Conservation (phyloP, 2,888 invertebrate genomes). For the Malacosoma neustria region DNA sequence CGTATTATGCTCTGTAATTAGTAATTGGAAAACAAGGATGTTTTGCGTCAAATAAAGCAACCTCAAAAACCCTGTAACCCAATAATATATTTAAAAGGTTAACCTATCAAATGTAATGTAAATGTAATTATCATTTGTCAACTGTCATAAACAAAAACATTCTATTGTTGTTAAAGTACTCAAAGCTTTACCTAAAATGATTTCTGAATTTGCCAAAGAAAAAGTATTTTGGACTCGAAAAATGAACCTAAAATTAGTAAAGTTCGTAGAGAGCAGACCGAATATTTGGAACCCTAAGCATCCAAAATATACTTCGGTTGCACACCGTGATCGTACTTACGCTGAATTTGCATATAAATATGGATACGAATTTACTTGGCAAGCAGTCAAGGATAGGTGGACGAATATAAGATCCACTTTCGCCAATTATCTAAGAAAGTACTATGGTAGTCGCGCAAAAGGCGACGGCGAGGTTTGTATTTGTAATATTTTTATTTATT, state of each 20-base stretch:
- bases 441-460: constrained; percentile 35
- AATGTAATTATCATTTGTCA: too few relatives aligned
- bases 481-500: neutral
- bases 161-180: too few relatives aligned
- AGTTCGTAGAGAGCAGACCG: constrained; percentile 49
- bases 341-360: constrained; percentile 55
- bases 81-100: too few relatives aligned
- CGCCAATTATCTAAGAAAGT: constrained; percentile 54
- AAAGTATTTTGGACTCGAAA: constrained; percentile 63
- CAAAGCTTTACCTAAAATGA: too few relatives aligned
- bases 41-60: too few relatives aligned
- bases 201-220: constrained; percentile 57
- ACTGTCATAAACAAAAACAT: too few relatives aligned
- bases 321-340: constrained; percentile 46
- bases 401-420: constrained; percentile 63
- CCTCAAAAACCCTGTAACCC: too few relatives aligned
- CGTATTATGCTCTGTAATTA: too few relatives aligned
- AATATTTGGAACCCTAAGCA: constrained; percentile 63
- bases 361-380: constrained; percentile 51
- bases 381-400: constrained; percentile 64
- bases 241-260: constrained; percentile 59
- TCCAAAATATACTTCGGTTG: constrained; percentile 52
- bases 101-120: too few relatives aligned
- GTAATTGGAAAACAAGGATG: too few relatives aligned
- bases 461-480: constrained; percentile 34